Conservation (phyloP, 1,140 invertebrate genomes). For the Amyelois transitella region DNA sequence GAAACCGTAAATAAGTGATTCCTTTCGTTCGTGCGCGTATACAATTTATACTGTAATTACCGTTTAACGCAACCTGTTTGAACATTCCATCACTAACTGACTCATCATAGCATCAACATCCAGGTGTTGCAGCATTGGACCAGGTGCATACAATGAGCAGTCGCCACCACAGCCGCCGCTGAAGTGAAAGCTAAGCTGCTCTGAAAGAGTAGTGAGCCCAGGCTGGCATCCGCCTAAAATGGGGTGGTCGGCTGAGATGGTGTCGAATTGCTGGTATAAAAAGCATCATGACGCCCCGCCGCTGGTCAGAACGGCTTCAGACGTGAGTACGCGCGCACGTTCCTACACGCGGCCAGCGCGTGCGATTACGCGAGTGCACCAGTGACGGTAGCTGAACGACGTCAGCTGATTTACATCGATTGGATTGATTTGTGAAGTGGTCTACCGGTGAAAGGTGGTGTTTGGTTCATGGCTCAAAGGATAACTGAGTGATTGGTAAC, state of each 20-base stretch:
- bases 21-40: not conserved
- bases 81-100: not conserved
- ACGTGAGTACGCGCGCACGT: conserved; percentile 76
- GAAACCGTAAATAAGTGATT: not conserved
- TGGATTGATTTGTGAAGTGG: conserved; percentile 59
- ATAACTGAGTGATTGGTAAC: conserved; percentile 19
- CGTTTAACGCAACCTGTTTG: not conserved
- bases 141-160: conserved; percentile 6
- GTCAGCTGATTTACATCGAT: conserved; percentile 46
- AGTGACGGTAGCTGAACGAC: not conserved
- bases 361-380: conserved; percentile 39
- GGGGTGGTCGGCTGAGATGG: conserved; percentile 76
- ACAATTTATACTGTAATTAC: not conserved
- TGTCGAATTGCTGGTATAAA: conserved; percentile 93
- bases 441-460: conserved; percentile 33
- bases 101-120: not conserved
- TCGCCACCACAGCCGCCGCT: conserved; percentile 22
- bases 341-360: conserved; percentile 42
- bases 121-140: not conserved
- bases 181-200: conserved; percentile 68
- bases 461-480: conserved; percentile 52
- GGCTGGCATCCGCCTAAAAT: conserved; percentile 78
- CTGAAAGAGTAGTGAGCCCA: conserved; percentile 55
- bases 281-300: conserved; percentile 80
- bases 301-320: conserved; percentile 94